phyloP scores from a whole-genome alignment of 2,888 invertebrate genomes.

The Adelognathus sp. region DNA sequence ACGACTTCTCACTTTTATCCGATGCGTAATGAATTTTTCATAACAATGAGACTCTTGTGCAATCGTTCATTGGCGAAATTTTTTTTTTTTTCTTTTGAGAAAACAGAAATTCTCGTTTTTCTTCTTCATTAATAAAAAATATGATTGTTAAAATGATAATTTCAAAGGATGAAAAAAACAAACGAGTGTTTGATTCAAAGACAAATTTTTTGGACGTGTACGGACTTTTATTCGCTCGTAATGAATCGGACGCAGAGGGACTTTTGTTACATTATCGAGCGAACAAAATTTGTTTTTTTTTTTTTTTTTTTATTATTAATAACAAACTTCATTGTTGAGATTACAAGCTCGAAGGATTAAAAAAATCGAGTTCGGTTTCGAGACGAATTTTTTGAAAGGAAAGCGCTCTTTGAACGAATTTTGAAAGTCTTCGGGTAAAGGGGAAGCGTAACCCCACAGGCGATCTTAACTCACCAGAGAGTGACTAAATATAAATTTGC shows the following conservation, averaged over 20 bases:
- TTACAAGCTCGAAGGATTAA: background rate
- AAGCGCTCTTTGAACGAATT: conserved; percentile 10
- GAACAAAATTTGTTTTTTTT: background rate
- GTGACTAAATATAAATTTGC: conserved; percentile 56
- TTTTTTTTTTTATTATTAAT: background rate
- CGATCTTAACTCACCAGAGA: background rate
- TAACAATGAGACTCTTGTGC: background rate
- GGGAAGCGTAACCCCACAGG: background rate
- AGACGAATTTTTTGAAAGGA: conserved; percentile 13
- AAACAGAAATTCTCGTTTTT: background rate
- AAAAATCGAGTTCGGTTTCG: background rate
- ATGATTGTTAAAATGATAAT: background rate
- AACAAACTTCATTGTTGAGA: background rate
- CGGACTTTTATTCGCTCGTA: too few species aligned
- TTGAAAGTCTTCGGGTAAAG: background rate
- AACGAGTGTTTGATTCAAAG: too few species aligned
- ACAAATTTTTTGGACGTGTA: too few species aligned
- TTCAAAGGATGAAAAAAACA: background rate
- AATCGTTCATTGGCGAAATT: background rate
- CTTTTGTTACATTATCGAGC: too few species aligned
- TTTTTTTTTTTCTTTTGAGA: background rate
- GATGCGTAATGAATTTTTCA: background rate
- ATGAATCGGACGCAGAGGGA: too few species aligned
- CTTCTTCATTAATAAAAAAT: background rate
- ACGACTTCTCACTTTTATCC: conserved; percentile 5